These are phyloP conservation scores for Epinotia brunnichana DNA, from an alignment of 2,888 invertebrate genomes.

Conservation along the genomic window DNA sequence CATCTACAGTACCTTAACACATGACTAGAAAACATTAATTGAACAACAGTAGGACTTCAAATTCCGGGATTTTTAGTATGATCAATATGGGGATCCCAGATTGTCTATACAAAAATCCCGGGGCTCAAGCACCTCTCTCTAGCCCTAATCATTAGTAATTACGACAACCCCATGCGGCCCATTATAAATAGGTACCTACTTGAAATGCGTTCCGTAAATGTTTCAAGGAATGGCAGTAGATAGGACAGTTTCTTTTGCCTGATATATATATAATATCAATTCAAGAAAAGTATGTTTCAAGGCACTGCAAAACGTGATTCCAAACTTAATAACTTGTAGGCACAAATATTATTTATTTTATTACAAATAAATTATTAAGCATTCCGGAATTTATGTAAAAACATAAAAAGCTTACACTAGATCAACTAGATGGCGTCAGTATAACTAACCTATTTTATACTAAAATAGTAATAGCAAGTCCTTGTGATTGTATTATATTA, in stretches of 20 bases:
- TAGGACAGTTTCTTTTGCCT: not conserved
- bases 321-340: constrained; percentile 17
- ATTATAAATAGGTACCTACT: not conserved
- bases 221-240: constrained; percentile 11
- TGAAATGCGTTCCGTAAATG: constrained; percentile 24
- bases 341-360: constrained; percentile 8
- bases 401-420: constrained; percentile 18
- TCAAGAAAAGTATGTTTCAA: constrained; percentile 18
- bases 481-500: constrained; percentile 27
- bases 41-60: not conserved
- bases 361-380: constrained; percentile 17
- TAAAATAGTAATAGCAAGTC: constrained; percentile 24
- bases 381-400: constrained; percentile 18
- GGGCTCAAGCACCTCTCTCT: no score
- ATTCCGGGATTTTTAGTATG: no score
- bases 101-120: not conserved
- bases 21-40: constrained; percentile 36
- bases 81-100: not conserved
- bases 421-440: constrained; percentile 9
- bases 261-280: not conserved
- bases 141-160: not conserved
- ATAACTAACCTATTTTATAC: constrained; percentile 8
- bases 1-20: constrained; percentile 20
- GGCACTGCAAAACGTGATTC: constrained; percentile 30
- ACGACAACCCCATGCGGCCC: not conserved